Evolutionary conservation across 2,888 invertebrate genomes (phyloP).

Genomic region (Athripsodes cinereus): DNA sequence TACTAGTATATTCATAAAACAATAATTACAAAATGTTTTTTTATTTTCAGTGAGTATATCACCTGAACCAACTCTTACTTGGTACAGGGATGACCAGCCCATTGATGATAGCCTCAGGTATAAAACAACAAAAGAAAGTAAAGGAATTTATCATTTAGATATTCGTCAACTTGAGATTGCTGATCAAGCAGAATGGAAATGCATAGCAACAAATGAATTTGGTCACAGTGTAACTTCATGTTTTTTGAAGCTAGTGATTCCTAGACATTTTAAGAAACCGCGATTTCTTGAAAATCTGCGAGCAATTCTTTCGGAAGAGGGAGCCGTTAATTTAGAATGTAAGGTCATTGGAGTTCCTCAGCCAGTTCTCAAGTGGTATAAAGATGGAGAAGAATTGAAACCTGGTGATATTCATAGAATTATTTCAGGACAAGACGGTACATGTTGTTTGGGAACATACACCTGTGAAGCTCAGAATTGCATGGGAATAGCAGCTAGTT

Average conservation of each 20-base stretch:
- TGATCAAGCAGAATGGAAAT: slow-evolving; percentile 91
- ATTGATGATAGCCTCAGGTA: slow-evolving; percentile 64
- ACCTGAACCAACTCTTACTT: slow-evolving; percentile 74
- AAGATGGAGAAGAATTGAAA: slow-evolving; percentile 82
- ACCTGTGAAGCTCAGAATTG: slow-evolving; percentile 88
- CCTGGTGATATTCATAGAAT: slow-evolving; percentile 89
- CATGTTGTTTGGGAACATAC: slow-evolving; percentile 83
- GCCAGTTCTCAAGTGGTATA: slow-evolving; percentile 87
- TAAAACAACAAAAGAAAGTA: slow-evolving; percentile 59
- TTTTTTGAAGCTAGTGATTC: slow-evolving; percentile 77
- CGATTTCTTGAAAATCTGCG: slow-evolving; percentile 78
- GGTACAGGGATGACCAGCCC: slow-evolving; percentile 84
- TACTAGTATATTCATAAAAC: background rate
- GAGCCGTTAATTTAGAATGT: slow-evolving; percentile 87
- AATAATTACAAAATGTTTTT: slow-evolving; percentile 6
- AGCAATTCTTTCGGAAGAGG: slow-evolving; percentile 81
- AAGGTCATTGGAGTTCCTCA: slow-evolving; percentile 90
- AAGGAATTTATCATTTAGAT: slow-evolving; percentile 67
- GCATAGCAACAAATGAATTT: slow-evolving; percentile 81
- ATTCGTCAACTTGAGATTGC: slow-evolving; percentile 69
- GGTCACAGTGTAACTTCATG: slow-evolving; percentile 86
- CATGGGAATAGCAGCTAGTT: slow-evolving; percentile 85
- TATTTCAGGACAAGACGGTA: slow-evolving; percentile 85
- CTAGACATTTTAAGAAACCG: slow-evolving; percentile 83
- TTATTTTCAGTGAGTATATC: slow-evolving; percentile 62